Percentiles rank a stretch among this genome's conserved stretches.
Conservation (phyloP, 2,888 invertebrate genomes). For the Drosophila tripunctata region DNA sequence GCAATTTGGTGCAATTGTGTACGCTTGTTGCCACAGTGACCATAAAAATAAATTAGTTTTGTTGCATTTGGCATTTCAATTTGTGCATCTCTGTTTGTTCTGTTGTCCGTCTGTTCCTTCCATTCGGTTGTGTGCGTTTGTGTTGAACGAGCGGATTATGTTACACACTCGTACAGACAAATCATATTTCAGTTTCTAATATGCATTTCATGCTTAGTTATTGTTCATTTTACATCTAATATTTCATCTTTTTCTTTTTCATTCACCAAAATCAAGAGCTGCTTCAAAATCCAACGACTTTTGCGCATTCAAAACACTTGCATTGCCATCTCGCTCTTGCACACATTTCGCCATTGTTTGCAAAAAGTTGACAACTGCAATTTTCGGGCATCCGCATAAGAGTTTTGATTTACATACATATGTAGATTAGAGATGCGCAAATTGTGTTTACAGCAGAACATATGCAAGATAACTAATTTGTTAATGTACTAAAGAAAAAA, state of each 20-base stretch:
- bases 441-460: too few species aligned
- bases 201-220: conserved; percentile 36
- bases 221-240: conserved; percentile 33
- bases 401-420: too few species aligned
- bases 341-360: conserved; percentile 3
- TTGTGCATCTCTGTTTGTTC: conserved; percentile 42
- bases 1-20: conserved; percentile 49
- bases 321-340: conserved; percentile 26
- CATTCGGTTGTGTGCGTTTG: conserved; percentile 28
- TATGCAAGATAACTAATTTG: too few species aligned
- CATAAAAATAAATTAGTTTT: conserved; percentile 68
- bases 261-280: conserved; percentile 34
- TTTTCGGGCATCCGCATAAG: too few species aligned
- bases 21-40: conserved; percentile 40
- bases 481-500: too few species aligned
- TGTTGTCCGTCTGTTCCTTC: conserved; percentile 13
- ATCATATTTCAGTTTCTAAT: conserved; percentile 38
- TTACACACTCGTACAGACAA: conserved; percentile 35
- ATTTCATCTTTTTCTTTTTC: conserved; percentile 31
- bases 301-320: conserved; percentile 24
- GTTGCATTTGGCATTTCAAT: conserved; percentile 74
- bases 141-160: conserved; percentile 40
- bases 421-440: too few species aligned
- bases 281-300: conserved; percentile 31
- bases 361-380: conserved; percentile 4